Evolutionary conservation across 92 coral and sea anemone species (phyloP).

Genomic region (Montipora capitata): DNA sequence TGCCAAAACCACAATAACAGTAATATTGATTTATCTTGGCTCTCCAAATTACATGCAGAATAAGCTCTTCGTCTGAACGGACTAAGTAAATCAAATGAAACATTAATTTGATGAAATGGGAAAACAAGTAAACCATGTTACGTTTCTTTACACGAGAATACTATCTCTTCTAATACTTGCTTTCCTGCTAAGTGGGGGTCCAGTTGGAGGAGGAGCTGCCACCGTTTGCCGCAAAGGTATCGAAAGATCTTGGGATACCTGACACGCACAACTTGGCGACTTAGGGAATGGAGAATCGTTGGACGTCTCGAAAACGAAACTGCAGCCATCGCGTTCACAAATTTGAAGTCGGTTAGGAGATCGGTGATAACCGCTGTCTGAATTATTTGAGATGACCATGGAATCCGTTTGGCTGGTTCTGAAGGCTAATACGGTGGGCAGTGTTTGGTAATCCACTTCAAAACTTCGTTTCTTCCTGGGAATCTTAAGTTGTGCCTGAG

Average conservation of each 20-base stretch:
- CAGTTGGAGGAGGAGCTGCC: constrained; percentile 32
- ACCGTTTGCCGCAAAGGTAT: constrained; percentile 20
- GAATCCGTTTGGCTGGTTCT: constrained; percentile 92
- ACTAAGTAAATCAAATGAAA: too few species aligned
- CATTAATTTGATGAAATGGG: neutral
- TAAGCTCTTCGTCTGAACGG: too few species aligned
- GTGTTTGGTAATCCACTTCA: constrained; percentile 88
- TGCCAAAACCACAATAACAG: neutral
- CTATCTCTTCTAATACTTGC: constrained; percentile 94
- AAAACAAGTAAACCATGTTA: too few species aligned
- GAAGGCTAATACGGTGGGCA: constrained; percentile 85
- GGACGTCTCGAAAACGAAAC: constrained; percentile 80
- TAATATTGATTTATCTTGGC: too few species aligned
- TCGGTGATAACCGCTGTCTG: constrained; percentile 92
- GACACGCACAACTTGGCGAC: constrained; percentile 78
- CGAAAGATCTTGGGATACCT: constrained; percentile 62
- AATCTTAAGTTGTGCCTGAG: constrained; percentile 96
- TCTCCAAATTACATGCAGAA: too few species aligned
- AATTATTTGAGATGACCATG: constrained; percentile 79
- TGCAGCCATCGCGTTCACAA: constrained; percentile 65
- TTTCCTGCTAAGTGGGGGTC: constrained; percentile 66
- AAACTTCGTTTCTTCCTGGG: constrained; percentile 85
- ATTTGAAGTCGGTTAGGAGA: constrained; percentile 86
- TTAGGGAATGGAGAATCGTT: constrained; percentile 55
- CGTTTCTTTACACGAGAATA: constrained; percentile 63